Conservation (phyloP, 2,113 vertebrate species). For the Silurus glanis region DNA sequence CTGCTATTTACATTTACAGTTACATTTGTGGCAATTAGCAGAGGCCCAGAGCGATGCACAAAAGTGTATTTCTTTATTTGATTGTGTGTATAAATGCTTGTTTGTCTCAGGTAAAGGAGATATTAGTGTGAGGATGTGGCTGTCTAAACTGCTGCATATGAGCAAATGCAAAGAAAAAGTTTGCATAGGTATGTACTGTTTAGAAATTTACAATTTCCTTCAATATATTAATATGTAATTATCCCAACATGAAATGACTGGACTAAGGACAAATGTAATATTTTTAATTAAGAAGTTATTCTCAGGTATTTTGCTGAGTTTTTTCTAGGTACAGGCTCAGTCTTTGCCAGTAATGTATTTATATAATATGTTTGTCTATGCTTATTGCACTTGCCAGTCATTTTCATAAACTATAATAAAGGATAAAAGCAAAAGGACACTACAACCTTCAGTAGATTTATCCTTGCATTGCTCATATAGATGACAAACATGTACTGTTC, state of each 20-base stretch:
- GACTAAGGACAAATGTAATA: background rate
- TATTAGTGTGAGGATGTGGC: background rate
- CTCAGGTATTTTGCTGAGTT: background rate
- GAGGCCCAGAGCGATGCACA: too few species aligned
- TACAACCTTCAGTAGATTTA: background rate
- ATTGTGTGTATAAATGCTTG: background rate
- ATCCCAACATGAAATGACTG: background rate
- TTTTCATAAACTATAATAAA: background rate
- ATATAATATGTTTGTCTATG: background rate
- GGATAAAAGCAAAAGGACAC: background rate
- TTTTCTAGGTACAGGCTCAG: background rate
- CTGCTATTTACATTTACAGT: too few species aligned
- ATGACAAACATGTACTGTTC: slow-evolving; percentile 17
- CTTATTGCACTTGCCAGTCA: background rate
- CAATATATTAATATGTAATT: background rate
- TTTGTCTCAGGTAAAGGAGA: background rate
- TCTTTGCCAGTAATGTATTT: background rate
- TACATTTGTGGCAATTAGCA: too few species aligned
- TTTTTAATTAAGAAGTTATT: background rate
- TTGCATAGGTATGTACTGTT: background rate
- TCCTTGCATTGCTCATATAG: background rate
- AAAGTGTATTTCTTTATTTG: background rate
- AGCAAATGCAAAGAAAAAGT: background rate
- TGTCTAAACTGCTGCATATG: background rate
- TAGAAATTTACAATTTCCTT: background rate